phyloP scores from a whole-genome alignment of 2,888 invertebrate genomes.

The Drosophila lutescens region DNA sequence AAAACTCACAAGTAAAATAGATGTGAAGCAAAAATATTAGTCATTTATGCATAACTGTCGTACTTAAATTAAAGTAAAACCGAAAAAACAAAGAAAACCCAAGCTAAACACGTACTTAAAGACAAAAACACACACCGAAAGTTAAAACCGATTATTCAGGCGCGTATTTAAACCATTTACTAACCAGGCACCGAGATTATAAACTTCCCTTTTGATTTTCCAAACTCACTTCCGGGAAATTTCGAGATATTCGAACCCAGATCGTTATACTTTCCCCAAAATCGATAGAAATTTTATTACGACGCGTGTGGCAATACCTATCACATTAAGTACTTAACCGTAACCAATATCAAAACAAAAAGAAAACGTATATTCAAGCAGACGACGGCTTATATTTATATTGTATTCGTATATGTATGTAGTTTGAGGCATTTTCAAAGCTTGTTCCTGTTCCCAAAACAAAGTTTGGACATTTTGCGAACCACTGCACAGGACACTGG shows the following conservation, averaged over 20 bases:
- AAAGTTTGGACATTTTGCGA: slow-evolving; percentile 79
- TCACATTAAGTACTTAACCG: slow-evolving; percentile 49
- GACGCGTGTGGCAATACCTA: slow-evolving; percentile 40
- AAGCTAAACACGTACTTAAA: slow-evolving; percentile 59
- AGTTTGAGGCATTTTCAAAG: slow-evolving; percentile 82
- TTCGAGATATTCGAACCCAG: background rate
- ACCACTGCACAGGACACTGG: slow-evolving; percentile 58
- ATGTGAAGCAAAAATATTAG: slow-evolving; percentile 67
- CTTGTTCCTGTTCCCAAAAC: slow-evolving; percentile 73
- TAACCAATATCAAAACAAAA: slow-evolving; percentile 37
- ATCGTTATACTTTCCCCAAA: slow-evolving; percentile 24
- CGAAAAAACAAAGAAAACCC: slow-evolving; percentile 44
- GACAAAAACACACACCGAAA: slow-evolving; percentile 30
- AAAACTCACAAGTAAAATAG: slow-evolving; percentile 44
- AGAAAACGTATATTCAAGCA: slow-evolving; percentile 40
- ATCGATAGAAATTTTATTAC: slow-evolving; percentile 28
- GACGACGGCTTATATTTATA: slow-evolving; percentile 66
- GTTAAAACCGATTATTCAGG: slow-evolving; percentile 27
- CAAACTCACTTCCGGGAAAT: slow-evolving; percentile 11
- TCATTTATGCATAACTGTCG: slow-evolving; percentile 81
- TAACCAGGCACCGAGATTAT: background rate
- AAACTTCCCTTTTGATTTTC: slow-evolving; percentile 10
- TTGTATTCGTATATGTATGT: slow-evolving; percentile 69
- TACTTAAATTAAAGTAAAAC: slow-evolving; percentile 65
- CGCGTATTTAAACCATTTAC: slow-evolving; percentile 34